A percentile compares a stretch with the other conserved stretches of the same genome.
These are phyloP conservation scores for Ylistrum balloti DNA, from an alignment of 1,140 invertebrate genomes.

Conservation along the genomic window DNA sequence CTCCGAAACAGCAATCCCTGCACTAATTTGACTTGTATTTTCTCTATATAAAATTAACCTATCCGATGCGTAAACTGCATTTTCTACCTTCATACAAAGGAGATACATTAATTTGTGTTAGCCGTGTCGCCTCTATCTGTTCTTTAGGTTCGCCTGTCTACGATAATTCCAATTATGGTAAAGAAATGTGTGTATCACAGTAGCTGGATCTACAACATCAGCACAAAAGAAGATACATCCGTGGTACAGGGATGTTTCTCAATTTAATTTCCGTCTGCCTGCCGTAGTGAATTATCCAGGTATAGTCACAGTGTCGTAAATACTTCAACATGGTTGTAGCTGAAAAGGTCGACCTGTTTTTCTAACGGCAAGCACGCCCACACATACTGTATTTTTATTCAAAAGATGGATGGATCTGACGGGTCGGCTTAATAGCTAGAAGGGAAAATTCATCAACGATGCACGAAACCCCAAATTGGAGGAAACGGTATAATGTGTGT, in stretches of 20 bases:
- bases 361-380: neutral
- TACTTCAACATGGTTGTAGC: neutral
- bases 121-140: neutral
- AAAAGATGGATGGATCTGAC: neutral
- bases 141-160: neutral
- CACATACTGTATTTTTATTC: neutral
- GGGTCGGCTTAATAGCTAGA: neutral
- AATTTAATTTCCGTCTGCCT: neutral
- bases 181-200: neutral
- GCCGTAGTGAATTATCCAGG: neutral
- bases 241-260: neutral
- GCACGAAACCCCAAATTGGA: slow-evolving; percentile 21
- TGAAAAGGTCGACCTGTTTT: neutral
- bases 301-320: neutral
- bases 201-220: neutral
- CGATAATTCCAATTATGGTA: neutral
- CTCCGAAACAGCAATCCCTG: neutral
- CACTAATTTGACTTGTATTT: neutral
- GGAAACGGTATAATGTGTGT: neutral
- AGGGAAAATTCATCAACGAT: neutral
- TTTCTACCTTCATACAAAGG: neutral
- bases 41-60: neutral
- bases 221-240: neutral
- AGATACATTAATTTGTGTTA: neutral
- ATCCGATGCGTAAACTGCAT: neutral